Conservation (phyloP, 2,797 vertebrate species). For the Agapornis canus region DNA sequence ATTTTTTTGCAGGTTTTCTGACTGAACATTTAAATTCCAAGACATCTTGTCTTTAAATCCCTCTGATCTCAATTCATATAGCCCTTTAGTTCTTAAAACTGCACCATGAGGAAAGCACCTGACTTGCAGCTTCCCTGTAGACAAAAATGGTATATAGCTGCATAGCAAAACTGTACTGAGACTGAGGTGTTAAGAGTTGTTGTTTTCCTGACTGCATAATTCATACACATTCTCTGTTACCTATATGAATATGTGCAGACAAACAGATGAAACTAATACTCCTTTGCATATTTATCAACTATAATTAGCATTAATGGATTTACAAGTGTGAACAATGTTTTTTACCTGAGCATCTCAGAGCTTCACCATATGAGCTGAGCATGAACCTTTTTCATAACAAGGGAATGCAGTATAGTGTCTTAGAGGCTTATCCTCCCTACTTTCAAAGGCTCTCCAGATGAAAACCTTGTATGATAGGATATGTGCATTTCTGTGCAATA, state of each 20-base stretch:
- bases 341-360: not conserved
- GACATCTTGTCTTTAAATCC: not conserved
- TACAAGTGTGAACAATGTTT: rapidly evolving
- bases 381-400: not conserved
- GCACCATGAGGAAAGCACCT: not conserved
- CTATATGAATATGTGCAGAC: not conserved
- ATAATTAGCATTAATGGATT: not conserved
- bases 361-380: not conserved
- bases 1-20: not conserved
- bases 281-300: not conserved
- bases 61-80: not conserved
- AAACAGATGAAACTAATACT: not conserved
- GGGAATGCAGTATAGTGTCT: not conserved
- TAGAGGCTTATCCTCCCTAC: not conserved
- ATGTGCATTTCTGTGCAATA: not conserved
- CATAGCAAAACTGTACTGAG: not conserved
- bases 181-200: not conserved
- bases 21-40: not conserved
- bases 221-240: not conserved
- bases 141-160: not conserved
- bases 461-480: not conserved
- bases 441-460: not conserved
- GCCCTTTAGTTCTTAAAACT: not conserved
- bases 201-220: not conserved
- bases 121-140: not conserved